Conservation (phyloP, 2,113 vertebrate species). For the Parus major region DNA sequence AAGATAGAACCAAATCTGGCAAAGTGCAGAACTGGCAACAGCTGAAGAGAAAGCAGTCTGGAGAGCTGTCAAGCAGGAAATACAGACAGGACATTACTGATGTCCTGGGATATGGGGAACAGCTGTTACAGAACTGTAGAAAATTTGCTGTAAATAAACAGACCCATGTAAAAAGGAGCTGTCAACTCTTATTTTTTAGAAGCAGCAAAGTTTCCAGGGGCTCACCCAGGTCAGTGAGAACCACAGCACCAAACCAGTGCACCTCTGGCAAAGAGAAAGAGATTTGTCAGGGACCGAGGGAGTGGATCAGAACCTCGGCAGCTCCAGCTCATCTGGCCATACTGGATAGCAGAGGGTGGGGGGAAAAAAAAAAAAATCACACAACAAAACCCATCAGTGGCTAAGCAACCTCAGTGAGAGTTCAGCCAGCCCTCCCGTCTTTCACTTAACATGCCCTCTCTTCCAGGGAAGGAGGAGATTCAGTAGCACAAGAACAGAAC, state of each 20-base stretch:
- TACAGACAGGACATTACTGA: not conserved
- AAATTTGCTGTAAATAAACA: not conserved
- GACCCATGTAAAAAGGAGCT: not conserved
- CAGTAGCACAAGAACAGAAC: not conserved
- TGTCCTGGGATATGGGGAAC: not conserved
- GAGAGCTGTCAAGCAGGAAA: not conserved
- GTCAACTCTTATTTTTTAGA: not conserved
- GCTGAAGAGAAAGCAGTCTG: not conserved
- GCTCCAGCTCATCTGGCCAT: not conserved
- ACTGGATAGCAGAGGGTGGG: not conserved
- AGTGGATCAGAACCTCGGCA: not conserved
- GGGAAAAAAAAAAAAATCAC: not conserved
- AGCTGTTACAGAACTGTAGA: not conserved
- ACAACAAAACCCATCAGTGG: not conserved
- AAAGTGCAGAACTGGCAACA: not conserved
- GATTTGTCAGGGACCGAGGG: not conserved
- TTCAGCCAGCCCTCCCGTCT: not conserved
- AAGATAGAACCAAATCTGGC: not conserved
- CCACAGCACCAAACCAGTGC: not conserved
- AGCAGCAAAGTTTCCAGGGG: fast-evolving
- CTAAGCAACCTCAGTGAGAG: not conserved
- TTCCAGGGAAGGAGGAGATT: not conserved
- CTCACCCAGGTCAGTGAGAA: not conserved
- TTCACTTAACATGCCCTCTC: not conserved
- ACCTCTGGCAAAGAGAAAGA: not conserved